phyloP scores from a whole-genome alignment of 2,888 invertebrate genomes.

The Cactoblastis cactorum region DNA sequence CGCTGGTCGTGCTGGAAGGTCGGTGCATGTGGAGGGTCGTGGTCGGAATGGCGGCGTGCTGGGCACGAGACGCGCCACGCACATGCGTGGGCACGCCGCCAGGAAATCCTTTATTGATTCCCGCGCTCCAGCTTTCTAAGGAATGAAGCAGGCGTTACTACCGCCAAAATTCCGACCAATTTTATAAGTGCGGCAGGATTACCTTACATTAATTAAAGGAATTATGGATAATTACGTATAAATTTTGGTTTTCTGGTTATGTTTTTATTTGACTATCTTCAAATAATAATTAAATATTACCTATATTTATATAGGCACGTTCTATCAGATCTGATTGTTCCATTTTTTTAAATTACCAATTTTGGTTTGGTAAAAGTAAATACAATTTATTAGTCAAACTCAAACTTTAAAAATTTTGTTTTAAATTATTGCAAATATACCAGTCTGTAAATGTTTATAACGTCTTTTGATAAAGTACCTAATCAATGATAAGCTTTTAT shows the following conservation, averaged over 20 bases:
- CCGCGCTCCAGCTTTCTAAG: slow-evolving; percentile 74
- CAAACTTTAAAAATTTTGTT: too few relatives aligned
- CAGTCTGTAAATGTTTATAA: too few relatives aligned
- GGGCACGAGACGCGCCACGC: slow-evolving; percentile 49
- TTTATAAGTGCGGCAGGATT: slow-evolving; percentile 67
- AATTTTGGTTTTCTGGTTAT: background rate
- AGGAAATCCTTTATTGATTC: slow-evolving; percentile 80
- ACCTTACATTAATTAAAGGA: slow-evolving; percentile 33
- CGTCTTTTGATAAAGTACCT: too few relatives aligned
- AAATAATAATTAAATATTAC: too few relatives aligned
- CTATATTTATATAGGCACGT: too few relatives aligned
- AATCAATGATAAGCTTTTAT: too few relatives aligned
- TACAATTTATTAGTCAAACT: too few relatives aligned
- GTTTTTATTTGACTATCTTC: too few relatives aligned
- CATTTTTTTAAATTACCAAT: too few relatives aligned
- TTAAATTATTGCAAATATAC: too few relatives aligned
- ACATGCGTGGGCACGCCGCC: slow-evolving; percentile 78
- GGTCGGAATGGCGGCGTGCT: slow-evolving; percentile 31
- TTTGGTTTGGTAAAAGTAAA: too few relatives aligned
- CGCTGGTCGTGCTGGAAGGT: slow-evolving; percentile 23
- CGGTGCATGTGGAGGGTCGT: slow-evolving; percentile 24
- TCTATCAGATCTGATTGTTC: too few relatives aligned
- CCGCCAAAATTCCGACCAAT: slow-evolving; percentile 60
- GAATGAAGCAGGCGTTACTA: slow-evolving; percentile 73
- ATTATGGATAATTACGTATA: background rate